Evolutionary conservation across 2,113 vertebrate species (phyloP), one percentile per base, ranked within the genome.

Genomic region (Myrmophylax atrothorax): DNA sequence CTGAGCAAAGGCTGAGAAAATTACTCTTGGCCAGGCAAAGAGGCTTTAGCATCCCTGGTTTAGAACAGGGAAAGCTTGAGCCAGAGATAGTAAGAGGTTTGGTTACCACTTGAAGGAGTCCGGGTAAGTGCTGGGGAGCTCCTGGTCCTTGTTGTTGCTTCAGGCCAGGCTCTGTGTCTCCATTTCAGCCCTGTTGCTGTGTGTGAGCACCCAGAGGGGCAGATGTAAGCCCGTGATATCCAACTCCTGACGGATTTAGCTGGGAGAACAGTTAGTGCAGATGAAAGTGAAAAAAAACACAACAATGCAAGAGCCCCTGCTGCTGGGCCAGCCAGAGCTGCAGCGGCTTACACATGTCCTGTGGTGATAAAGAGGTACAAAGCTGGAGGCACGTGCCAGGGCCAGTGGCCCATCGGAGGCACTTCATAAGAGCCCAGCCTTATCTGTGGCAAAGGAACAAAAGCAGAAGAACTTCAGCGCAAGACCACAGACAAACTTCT

Each of bases 291-390:
- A 70, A 66, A 64, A 80, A 47, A 46, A 18, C 42, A 44, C 28
- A 18, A 14, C 3, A 9, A 63, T 3, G 3, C 18, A 53, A 63
- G 55, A 87, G 56, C 74, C 60, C 52, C 73, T 84, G 90, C 87
- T 93, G 85, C 52, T 84, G 92, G 82, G 60, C 93, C 94, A 97
- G 92, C 93, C 94, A 17, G 84, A 96, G 86, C 92, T 58, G 62
- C 7, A 53, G 69, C 7, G 4, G 74, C 76, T 93, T 46, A 19
- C 8, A 7, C 0, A 16, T 49, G 44, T 84, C 52, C 72, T 62
- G 25, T 29, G 66, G 40, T 5, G 6, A 67, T 15, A 60, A 76
- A 76, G 37, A 89, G 44, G 72, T 25, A 81, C 22, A 46, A 68
- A 38, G 47, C 64, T 66, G 63, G 59, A 86, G 55, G 67, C 33